A percentile compares a stretch with the other conserved stretches of the same genome.
phyloP scores from a whole-genome alignment of 2,797 vertebrate species.

The Gymnopithys bicolor region DNA sequence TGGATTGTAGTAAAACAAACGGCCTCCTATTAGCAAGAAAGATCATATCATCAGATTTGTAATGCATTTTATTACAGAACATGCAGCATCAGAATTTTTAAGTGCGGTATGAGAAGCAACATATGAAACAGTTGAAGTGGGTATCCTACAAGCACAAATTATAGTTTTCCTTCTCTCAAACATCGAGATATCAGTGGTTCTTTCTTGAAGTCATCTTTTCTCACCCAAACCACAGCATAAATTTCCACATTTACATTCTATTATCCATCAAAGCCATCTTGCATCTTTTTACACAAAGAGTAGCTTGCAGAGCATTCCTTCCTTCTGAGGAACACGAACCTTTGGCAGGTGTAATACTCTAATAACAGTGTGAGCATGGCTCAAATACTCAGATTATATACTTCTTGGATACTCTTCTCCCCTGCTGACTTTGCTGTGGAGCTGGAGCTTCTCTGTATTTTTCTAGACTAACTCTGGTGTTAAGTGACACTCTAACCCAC shows the following conservation, averaged over 20 bases:
- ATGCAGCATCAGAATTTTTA: slow-evolving; percentile 21
- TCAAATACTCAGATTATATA: neutral
- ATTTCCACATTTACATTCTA: neutral
- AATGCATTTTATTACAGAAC: slow-evolving; percentile 42
- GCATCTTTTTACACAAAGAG: neutral
- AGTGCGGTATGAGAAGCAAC: neutral
- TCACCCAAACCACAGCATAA: neutral
- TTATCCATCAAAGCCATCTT: neutral
- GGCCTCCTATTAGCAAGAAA: slow-evolving; percentile 27
- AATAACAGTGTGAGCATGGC: fast-evolving
- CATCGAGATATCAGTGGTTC: neutral
- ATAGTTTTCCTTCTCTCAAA: neutral
- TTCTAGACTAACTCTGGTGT: neutral
- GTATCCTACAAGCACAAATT: neutral
- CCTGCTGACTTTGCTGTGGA: neutral
- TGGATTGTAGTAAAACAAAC: slow-evolving; percentile 61
- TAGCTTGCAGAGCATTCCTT: neutral
- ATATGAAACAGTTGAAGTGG: neutral
- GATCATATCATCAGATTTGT: slow-evolving; percentile 35
- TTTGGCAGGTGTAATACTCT: neutral
- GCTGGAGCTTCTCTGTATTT: neutral
- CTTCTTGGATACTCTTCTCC: neutral
- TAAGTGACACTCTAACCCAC: neutral
- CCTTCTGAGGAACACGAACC: neutral
- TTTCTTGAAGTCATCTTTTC: neutral